phyloP scores from a whole-genome alignment of 2,113 vertebrate genomes.

The Melanocharis versteri region DNA sequence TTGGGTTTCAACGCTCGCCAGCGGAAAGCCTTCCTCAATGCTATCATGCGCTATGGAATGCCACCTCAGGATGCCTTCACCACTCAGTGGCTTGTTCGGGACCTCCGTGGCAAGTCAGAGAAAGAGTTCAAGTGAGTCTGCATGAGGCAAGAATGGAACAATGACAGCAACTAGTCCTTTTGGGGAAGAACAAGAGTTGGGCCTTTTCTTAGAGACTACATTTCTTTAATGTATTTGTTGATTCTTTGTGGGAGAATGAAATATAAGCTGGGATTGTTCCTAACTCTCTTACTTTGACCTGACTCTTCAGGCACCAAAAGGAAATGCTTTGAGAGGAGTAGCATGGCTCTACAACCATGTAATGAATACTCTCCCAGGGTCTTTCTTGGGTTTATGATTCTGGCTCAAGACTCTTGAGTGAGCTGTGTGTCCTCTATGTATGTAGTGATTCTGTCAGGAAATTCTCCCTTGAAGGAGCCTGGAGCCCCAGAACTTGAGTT shows the following conservation, averaged over 20 bases:
- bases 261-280: background rate
- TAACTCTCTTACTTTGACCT: background rate
- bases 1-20: slow-evolving; percentile 96
- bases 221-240: background rate
- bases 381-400: background rate
- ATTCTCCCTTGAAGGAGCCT: background rate
- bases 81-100: slow-evolving; percentile 96
- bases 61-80: slow-evolving; percentile 98
- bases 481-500: background rate
- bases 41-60: slow-evolving; percentile 99
- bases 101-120: slow-evolving; percentile 95
- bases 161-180: background rate
- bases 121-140: slow-evolving; percentile 95
- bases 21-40: slow-evolving; percentile 97
- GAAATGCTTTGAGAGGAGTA: background rate
- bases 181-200: background rate
- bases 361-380: background rate
- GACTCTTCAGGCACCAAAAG: background rate
- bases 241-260: background rate
- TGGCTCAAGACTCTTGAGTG: background rate
- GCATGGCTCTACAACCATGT: background rate
- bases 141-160: background rate
- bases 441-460: background rate
- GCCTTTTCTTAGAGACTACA: background rate
- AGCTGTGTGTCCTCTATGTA: background rate